A percentile compares a stretch with the other conserved stretches of the same genome.
These are phyloP conservation scores for Torymus auratus DNA, from an alignment of 2,888 invertebrate species.

Conservation along the genomic window DNA sequence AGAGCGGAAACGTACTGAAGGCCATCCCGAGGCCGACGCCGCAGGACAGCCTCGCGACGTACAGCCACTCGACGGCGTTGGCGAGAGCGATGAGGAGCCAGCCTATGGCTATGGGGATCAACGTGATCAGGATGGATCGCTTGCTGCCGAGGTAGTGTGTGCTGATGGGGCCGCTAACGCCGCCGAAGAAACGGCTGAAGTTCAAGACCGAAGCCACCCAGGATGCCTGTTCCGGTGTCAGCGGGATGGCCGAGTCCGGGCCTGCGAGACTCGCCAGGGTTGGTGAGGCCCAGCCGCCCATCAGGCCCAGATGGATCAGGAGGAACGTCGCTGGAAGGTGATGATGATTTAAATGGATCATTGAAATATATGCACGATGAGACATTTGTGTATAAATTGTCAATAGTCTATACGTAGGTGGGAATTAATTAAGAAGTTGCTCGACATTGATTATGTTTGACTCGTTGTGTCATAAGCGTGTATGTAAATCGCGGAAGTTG, in stretches of 20 bases:
- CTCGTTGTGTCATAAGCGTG: too few species aligned
- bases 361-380: too few species aligned
- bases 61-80: constrained; percentile 62
- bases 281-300: constrained; percentile 67
- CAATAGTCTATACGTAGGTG: too few species aligned
- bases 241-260: constrained; percentile 57
- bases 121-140: constrained; percentile 60
- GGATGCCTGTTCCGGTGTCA: constrained; percentile 64
- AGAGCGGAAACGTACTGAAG: constrained; percentile 66
- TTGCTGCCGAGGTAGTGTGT: constrained; percentile 63
- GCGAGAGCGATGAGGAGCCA: constrained; percentile 63
- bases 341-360: too few species aligned
- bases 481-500: too few species aligned
- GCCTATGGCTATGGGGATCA: constrained; percentile 61
- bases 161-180: constrained; percentile 61
- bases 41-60: constrained; percentile 60
- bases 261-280: constrained; percentile 63
- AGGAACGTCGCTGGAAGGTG: constrained; percentile 63
- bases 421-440: too few species aligned
- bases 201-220: constrained; percentile 67
- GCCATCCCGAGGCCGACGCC: constrained; percentile 67
- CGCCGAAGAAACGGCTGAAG: constrained; percentile 64
- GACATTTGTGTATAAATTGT: too few species aligned
- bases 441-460: too few species aligned
- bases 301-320: constrained; percentile 63